Base-by-base conservation (phyloP, 2,113 vertebrate genomes). In the Toxotes chatareus region DNA sequence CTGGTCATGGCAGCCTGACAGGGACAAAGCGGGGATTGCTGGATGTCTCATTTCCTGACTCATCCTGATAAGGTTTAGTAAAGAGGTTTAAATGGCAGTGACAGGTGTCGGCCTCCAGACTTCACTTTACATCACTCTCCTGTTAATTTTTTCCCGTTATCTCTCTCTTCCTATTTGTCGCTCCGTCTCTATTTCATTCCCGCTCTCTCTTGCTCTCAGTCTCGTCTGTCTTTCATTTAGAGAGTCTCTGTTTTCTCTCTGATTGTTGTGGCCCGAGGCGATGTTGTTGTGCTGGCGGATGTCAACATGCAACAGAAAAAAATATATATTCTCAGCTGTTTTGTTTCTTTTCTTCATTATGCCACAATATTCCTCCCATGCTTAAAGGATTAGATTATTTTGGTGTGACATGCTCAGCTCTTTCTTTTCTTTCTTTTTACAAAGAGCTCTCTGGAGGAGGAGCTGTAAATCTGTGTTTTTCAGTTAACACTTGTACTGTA, bases 351-450 rank as follows among this genome's bases (percentile, higher is more conserved):
- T 80, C 63, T 78, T 78, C 60, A 12, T 74, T 34, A 64, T 71
- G 74, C 42, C 73, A 87, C 76, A 79, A 69, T 80, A 68, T 91
- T 67, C 60, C 74, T 89, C 56, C 62, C 74, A 27, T 76, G 75
- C 85, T 88, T 86, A 85, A 70, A 84, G 88, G 86, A 88, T 91
- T 89, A 88, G 67, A 85, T 88, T 84, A 88, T 86, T 81, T 86
- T 72, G 81, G 56, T 88, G 85, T 79, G 83, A 86, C 83, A 84
- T 86, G 47, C 83, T 74, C 64, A 5, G 78, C 85, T 81, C 70
- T 65, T 66, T 87, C 47, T 79, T 77, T 73, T 71, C 63, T 88
- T 60, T 73, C 73, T 83, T 51, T 70, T 60, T 46, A 44, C 76
- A 66, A 49, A 83, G 65, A 0, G 31, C 70, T 87, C 77, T 89